Base-by-base conservation (phyloP, 2,113 vertebrate genomes). In the Dryoscopus gambensis region DNA sequence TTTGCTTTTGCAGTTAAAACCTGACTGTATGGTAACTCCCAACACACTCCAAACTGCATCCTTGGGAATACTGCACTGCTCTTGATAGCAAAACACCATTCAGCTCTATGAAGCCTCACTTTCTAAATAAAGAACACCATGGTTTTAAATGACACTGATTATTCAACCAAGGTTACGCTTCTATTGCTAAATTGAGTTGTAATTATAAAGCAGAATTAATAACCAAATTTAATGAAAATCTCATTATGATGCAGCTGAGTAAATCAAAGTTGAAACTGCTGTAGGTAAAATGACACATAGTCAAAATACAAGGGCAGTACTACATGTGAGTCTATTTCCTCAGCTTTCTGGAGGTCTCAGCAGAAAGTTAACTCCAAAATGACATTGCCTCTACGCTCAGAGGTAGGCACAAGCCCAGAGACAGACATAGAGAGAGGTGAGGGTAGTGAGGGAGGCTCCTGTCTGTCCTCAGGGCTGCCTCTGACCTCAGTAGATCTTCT, bases 121-220 rank as follows among this genome's bases (percentile, higher is more conserved):
- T 89, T 40, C 91, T 95, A 92, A 90, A 90, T 78, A 93, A 90
- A 57, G 56, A 94, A 80, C 52, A 86, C 40, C 53, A 53, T 9
- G 28, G 50, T 82, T 94, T 93, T 87, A 93, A 91, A 82, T 78
- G 50, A 84, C 77, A 75, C 65, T 65, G 33, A 94, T 88, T 91
- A 93, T 89, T 96, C 91, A 92, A 83, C 69, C 59, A 89, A 92
- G 68, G 86, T 86, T 91, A 87, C 4, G 16, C 40, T 79, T 70
- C 67, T 47, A 55, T 44, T 91, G 63, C 63, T 94, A 88, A 96
- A 97, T 23, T 82, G 52, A 95, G 62, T 89, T 91, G 81, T 74
- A 95, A 97, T 87, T 95, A 95, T 76, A 87, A 87, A 92, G 87
- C 25, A 91, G 70, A 97, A 94, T 91, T 96, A 96, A 94, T 87